Evolutionary conservation across 2,888 invertebrate species (phyloP), one percentile per base, ranked within the genome.

Genomic region (Lacanobia oleracea): DNA sequence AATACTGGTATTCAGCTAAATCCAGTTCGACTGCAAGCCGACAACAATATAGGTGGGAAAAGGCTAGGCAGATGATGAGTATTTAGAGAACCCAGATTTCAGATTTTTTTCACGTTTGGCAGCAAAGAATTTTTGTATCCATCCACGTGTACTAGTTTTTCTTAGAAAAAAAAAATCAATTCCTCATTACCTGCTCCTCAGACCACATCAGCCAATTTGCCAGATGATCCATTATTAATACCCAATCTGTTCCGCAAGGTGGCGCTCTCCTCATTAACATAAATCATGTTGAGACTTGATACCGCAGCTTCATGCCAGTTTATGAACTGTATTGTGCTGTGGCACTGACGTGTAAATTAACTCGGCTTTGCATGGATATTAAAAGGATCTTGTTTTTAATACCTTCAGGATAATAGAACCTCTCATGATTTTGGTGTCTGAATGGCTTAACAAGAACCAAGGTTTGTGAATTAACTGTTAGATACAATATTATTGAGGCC

Each of bases 201-300:
- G 60, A 68, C 67, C 81, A 79, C 80, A 83, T 83, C 72, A 86
- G 85, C 71, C 74, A 72, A 82, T 87, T 79, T 80, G 72, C 75
- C 76, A 72, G 71, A 77, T 83, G 82, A 90, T 92, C 84, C 87
- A 88, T 88, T 91, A 91, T 91, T 92, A 92, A 93, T 91, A 90
- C 87, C 86, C 90, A 92, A 92, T 92, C 88, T 90, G 91, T 90
- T 90, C 87, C 89, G 84, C 88, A 84, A 90, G 91, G 86, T 89
- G 88, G 88, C 88, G 81, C 77, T 84, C 67, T 77, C 79, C 88
- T 91, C 91, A 92, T 92, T 93, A 91, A 89, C 91, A 92, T 92
- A 91, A 91, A 90, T 91, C 91, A 89, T 83, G 81, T 81, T 79
- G 83, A 79, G 83, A 74, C 77, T 82, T 84, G 60, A 86, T 77